Evolutionary conservation across 2,888 invertebrate genomes (phyloP).

Genomic region (Dione vanillae): DNA sequence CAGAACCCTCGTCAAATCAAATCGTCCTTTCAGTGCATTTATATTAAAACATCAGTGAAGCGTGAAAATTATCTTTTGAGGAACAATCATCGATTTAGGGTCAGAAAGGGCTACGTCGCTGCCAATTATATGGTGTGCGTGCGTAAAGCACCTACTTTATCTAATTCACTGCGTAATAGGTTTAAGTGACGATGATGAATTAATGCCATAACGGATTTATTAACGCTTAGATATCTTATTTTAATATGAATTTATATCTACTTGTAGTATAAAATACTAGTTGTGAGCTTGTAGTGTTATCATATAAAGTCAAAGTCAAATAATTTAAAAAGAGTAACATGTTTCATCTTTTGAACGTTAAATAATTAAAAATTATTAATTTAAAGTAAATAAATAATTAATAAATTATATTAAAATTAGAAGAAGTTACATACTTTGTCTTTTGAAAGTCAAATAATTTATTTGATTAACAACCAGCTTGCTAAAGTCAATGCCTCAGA

Average conservation of each 20-base stretch:
- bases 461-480: no score
- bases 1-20: slow-evolving; percentile 43
- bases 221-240: neutral
- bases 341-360: no score
- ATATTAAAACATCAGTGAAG: slow-evolving; percentile 46
- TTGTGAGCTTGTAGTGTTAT: no score
- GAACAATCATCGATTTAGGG: slow-evolving; percentile 56
- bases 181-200: slow-evolving; percentile 31
- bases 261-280: neutral
- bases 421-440: no score
- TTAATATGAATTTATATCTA: no score
- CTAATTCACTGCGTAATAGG: slow-evolving; percentile 42
- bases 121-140: slow-evolving; percentile 60
- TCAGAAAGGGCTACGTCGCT: slow-evolving; percentile 49
- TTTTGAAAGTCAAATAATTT: no score
- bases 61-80: slow-evolving; percentile 50
- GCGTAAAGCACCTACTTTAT: slow-evolving; percentile 41
- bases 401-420: no score
- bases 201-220: slow-evolving; percentile 13
- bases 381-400: no score
- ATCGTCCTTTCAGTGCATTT: slow-evolving; percentile 45
- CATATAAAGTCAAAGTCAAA: no score
- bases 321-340: no score
- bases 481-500: no score
- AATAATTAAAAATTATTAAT: no score